Evolutionary conservation across 2,113 vertebrate genomes (phyloP).

Genomic region (Pterocles gutturalis): DNA sequence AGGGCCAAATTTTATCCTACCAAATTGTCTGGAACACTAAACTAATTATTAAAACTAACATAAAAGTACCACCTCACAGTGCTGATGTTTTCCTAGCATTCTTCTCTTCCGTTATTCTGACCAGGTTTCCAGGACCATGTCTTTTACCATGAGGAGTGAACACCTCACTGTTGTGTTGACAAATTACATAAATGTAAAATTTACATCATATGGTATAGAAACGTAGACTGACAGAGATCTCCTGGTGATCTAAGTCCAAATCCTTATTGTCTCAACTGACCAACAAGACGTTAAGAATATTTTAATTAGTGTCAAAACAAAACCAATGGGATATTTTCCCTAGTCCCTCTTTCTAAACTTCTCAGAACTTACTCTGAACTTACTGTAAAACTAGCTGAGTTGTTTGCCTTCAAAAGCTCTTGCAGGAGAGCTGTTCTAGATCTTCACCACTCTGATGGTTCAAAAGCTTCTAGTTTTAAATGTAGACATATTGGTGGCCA

Average conservation of each 20-base stretch:
- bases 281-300: not conserved
- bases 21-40: not conserved
- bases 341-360: not conserved
- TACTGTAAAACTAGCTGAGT: not conserved
- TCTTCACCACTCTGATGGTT: not conserved
- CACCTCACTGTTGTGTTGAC: not conserved
- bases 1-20: not conserved
- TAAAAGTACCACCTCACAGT: not conserved
- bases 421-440: not conserved
- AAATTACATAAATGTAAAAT: not conserved
- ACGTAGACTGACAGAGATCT: not conserved
- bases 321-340: not conserved
- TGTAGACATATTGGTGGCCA: not conserved
- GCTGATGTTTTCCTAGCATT: not conserved
- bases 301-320: not conserved
- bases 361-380: not conserved
- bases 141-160: not conserved
- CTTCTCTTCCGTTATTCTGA: not conserved
- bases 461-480: not conserved
- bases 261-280: not conserved
- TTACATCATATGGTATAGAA: not conserved
- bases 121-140: not conserved
- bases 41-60: not conserved
- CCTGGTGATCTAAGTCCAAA: not conserved
- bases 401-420: not conserved